Conservation (phyloP, 2,113 vertebrate genomes). For the Eurystomus gularis region DNA sequence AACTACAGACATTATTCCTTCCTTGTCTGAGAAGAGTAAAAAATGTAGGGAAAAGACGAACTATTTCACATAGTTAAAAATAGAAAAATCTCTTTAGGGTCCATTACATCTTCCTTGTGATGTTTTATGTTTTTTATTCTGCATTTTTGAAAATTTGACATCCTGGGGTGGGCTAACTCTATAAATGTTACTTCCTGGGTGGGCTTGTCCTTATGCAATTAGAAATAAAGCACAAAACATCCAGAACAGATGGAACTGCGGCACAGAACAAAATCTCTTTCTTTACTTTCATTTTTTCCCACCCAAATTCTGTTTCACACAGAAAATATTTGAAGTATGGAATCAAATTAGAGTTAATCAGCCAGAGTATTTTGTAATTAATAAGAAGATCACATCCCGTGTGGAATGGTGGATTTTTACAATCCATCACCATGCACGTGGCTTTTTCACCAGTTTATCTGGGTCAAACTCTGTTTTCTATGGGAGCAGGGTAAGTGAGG, state of each 20-base stretch:
- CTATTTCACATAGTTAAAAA: not conserved
- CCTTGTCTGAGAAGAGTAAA: not conserved
- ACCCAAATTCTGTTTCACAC: not conserved
- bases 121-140: not conserved
- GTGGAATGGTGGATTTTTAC: conserved; percentile 17
- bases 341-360: conserved; percentile 44
- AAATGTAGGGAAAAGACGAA: not conserved
- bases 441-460: conserved; percentile 33
- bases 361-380: conserved; percentile 30
- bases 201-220: not conserved
- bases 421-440: not conserved
- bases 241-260: not conserved
- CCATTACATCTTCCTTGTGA: not conserved
- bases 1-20: not conserved
- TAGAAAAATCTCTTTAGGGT: not conserved
- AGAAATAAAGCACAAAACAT: not conserved
- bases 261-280: not conserved
- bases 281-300: not conserved
- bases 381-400: conserved; percentile 10
- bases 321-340: conserved; percentile 15
- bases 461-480: not conserved
- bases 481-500: not conserved
- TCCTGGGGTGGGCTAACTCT: not conserved
- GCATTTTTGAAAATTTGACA: not conserved
- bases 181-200: not conserved